Conservation (phyloP, 2,888 invertebrate species). For the Andrena dorsata region DNA sequence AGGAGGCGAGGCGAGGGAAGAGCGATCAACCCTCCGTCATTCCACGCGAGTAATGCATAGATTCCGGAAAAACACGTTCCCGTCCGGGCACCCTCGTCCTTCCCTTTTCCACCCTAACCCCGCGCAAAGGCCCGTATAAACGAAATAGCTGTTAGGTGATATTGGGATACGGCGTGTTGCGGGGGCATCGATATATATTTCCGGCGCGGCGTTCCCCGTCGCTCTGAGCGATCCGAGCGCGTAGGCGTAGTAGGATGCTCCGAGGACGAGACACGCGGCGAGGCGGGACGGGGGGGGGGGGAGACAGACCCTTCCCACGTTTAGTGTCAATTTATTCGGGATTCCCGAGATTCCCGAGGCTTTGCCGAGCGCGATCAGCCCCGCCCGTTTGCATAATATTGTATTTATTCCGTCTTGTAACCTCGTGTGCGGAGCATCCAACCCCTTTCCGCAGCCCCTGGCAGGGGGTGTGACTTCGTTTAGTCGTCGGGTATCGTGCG, state of each 20-base stretch:
- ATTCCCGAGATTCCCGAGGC: constrained; percentile 85
- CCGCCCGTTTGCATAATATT: constrained; percentile 85
- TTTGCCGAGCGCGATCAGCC: constrained; percentile 83
- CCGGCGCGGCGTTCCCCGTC: constrained; percentile 58
- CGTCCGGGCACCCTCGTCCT: constrained; percentile 29
- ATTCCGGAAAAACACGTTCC: constrained; percentile 70
- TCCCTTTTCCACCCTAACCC: constrained; percentile 46
- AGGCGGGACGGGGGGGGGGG: constrained; percentile 31
- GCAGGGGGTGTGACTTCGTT: constrained; percentile 63
- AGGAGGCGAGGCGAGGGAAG: constrained; percentile 10
- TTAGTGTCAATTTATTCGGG: constrained; percentile 86
- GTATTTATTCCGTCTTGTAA: constrained; percentile 85
- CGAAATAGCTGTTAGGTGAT: constrained; percentile 84
- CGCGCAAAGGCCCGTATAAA: constrained; percentile 74
- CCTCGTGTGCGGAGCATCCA: constrained; percentile 65
- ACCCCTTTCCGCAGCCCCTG: constrained; percentile 50
- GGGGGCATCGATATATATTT: constrained; percentile 77
- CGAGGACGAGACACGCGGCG: constrained; percentile 49
- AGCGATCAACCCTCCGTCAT: constrained; percentile 60
- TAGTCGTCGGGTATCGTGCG: constrained; percentile 70
- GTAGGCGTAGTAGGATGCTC: constrained; percentile 57
- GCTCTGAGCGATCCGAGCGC: constrained; percentile 45
- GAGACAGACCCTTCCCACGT: constrained; percentile 76
- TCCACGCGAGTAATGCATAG: constrained; percentile 75
- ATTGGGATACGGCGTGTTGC: constrained; percentile 81